Conservation (phyloP, 2,888 invertebrate genomes). For the Argynnis bischoffii region DNA sequence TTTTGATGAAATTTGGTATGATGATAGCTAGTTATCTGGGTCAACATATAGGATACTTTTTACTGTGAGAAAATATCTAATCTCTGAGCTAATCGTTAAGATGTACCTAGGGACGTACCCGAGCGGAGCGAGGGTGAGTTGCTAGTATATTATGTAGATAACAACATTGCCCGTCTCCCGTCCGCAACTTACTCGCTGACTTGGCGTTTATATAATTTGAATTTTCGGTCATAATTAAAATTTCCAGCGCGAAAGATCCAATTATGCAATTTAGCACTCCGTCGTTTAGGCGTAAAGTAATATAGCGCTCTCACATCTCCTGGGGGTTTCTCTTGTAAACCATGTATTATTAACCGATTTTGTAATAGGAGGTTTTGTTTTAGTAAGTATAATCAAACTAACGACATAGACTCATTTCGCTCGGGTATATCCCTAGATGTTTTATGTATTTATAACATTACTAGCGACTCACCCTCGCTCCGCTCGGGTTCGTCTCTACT, state of each 20-base stretch:
- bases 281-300: conserved; percentile 16
- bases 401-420: no score
- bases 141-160: not conserved
- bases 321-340: not conserved
- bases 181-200: conserved; percentile 45
- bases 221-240: conserved; percentile 62
- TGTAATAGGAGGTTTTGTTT: not conserved
- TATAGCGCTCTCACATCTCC: conserved; percentile 8
- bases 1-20: no score
- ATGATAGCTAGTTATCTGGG: no score
- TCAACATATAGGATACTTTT: no score
- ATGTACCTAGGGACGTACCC: no score
- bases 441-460: no score
- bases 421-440: no score
- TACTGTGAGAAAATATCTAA: no score
- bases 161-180: conserved; percentile 22
- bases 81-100: no score
- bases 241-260: conserved; percentile 53
- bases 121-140: no score
- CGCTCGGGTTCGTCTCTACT: no score
- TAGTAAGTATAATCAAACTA: not conserved
- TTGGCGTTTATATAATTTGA: conserved; percentile 53
- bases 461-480: no score
- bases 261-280: conserved; percentile 55
- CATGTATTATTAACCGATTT: conserved; percentile 11